These are phyloP conservation scores for Lanius ludovicianus DNA, from an alignment of 2,113 vertebrate genomes.

Conservation along the genomic window DNA sequence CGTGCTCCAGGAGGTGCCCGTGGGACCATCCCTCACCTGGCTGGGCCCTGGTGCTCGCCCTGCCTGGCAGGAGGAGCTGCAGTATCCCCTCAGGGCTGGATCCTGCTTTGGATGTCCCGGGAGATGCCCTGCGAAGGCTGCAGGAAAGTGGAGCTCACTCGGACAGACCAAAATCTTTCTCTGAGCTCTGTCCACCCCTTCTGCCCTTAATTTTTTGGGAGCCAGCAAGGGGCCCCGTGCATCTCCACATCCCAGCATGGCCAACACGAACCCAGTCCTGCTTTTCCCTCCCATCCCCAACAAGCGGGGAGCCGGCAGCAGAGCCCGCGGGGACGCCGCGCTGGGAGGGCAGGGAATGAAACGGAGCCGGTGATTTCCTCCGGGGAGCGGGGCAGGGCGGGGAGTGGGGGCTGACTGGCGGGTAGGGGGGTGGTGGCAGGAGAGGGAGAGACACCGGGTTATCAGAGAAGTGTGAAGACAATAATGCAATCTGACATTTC, in stretches of 20 bases:
- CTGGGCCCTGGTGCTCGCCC: fast-evolving
- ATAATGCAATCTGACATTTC: slow-evolving; percentile 99
- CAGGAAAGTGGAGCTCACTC: fast-evolving
- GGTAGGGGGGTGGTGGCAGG: neutral
- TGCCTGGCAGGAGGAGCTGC: neutral
- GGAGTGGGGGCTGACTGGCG: neutral
- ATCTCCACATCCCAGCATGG: neutral
- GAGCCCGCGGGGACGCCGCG: neutral
- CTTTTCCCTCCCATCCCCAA: neutral
- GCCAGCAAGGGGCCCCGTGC: neutral
- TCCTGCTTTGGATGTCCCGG: neutral
- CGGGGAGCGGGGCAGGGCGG: neutral
- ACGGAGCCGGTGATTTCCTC: slow-evolving; percentile 29
- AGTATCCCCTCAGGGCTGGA: fast-evolving
- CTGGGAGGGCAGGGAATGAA: neutral
- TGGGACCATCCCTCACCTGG: neutral
- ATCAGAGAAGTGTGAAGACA: slow-evolving; percentile 98
- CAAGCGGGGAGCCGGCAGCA: neutral
- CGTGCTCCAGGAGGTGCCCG: fast-evolving
- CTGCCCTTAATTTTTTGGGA: fast-evolving
- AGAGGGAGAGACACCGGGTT: slow-evolving; percentile 80
- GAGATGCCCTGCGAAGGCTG: neutral
- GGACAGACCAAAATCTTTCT: neutral
- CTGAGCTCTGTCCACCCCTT: neutral
- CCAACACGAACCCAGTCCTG: neutral